Base-by-base conservation (phyloP, 2,113 vertebrate genomes). In the Rattus rattus region DNA sequence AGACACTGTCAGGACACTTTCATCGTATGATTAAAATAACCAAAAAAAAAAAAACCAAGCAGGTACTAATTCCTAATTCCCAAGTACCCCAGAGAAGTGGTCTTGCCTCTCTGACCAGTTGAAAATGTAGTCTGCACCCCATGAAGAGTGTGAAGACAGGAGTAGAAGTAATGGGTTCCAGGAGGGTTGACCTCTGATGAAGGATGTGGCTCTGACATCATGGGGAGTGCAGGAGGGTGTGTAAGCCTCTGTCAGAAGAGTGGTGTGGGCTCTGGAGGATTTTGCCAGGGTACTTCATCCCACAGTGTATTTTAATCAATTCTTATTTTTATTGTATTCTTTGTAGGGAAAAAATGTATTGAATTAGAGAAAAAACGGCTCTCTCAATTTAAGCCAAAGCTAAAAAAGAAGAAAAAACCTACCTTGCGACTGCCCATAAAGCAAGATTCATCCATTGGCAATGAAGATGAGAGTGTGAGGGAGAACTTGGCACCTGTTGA, bases 331-430 rank as follows among this genome's bases (percentile, higher is more conserved):
- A 92, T 22, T 96, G n/a, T 63, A 72, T 91, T 76, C 97, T 97
- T 96, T 93, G 17, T 94, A 99, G 99, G 99, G n/a, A 99, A 99
- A 95, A 99, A 99, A 97, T 98, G 98, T 70, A 90, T 98, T 94
- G 99, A 99, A 49, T 95, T 99, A 75, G 99, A 99, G 97, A 99
- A 99, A 90, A 99, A 99, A 97, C 98, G 98, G 89, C 97, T 96
- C 7, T 97, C 97, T 16, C 99, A 98, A 67, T 97, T 98, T 69
- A 99, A 98, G 95, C 96, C 97, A 97, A 99, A 99, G 97, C 91
- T 97, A 94, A 99, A 99, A 98, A 99, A 99, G 98, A 99, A 99
- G 98, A 99, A 99, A 92, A 99, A 99, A 89, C 61, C 95, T 0
- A 0, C 91, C 0, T 98, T 90, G 2, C 97, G 97, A 52, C 97